Evolutionary conservation across 2,888 invertebrate genomes (phyloP), one percentile per base, ranked within the genome.

Genomic region (Drosophila monieri): DNA sequence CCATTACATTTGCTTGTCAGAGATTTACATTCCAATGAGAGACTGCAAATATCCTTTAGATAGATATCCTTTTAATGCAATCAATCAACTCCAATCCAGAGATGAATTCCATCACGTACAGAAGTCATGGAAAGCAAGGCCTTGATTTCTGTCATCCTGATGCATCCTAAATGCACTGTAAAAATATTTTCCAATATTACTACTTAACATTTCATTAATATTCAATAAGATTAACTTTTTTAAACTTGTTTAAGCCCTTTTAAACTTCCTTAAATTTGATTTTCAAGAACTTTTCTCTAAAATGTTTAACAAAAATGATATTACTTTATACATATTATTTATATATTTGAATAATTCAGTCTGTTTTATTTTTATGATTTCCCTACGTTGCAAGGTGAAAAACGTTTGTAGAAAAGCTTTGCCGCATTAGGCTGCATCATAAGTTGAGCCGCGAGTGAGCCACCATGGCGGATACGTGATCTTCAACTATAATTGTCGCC

Each of bases 401-500:
- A 35, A 30, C 32, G 30, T 37, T 46, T 35, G 27, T 18, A 43
- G 21, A 32, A 27, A 47, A 47, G 39, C 39, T 30, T 23, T 10
- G 8, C 39, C 30, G 30, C 47, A 35, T 10, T 30, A 14, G 30
- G 10, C 15, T n/a, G 46, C 52, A 32, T 49, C 71, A 46, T 21
- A 21, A 61, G 54, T 51, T 25, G 49, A 41, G 53, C 49, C 46
- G 35, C 49, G 52, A 59, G 52, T 27, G 52, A 68, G 58, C 69
- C 70, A 70, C 12, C 51, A 9, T 15, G 44, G 35, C 59, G 53
- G 18, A 37, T 48, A 75, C 67, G 62, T 68, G 67, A 73, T 53
- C 23, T 70, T 48, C 39, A 56, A 35, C n/a, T 54, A 67, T 71
- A 76, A 85, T 85, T 80, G 67, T 64, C 53, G 41, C 55, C 27